phyloP scores from a whole-genome alignment of 2,888 invertebrate genomes.

The Salpingus planirostris region DNA sequence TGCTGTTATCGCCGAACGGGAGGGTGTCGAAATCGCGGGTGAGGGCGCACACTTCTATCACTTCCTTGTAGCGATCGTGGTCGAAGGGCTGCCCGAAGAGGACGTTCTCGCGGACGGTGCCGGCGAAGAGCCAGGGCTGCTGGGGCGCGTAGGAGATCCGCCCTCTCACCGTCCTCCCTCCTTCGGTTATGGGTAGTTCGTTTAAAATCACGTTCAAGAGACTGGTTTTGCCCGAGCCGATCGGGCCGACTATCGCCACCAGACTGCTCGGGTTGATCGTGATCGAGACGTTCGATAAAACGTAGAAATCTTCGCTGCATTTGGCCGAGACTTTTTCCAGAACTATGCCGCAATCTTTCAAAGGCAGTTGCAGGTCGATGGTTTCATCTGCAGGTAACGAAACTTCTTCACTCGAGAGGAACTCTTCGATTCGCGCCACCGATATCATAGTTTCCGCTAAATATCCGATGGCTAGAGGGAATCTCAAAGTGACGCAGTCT shows the following conservation, averaged over 20 bases:
- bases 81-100: conserved; percentile 62
- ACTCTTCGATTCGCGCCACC: conserved; percentile 51
- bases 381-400: conserved; percentile 16
- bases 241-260: conserved; percentile 53
- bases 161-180: conserved; percentile 54
- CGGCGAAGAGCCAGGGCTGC: conserved; percentile 70
- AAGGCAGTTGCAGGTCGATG: conserved; percentile 19
- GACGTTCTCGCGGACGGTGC: conserved; percentile 68
- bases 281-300: conserved; percentile 23
- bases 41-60: conserved; percentile 55
- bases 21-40: conserved; percentile 60
- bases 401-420: conserved; percentile 42
- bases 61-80: conserved; percentile 41
- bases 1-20: conserved; percentile 61
- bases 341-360: conserved; percentile 18
- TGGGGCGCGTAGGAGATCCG: conserved; percentile 65
- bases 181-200: conserved; percentile 56
- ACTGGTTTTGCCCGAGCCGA: conserved; percentile 62
- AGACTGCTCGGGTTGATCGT: conserved; percentile 21
- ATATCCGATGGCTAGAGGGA: conserved; percentile 51
- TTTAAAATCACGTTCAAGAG: conserved; percentile 60
- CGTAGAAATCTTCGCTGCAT: conserved; percentile 21
- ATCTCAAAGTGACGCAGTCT: conserved; percentile 54
- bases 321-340: conserved; percentile 24
- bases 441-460: conserved; percentile 58